Evolutionary conservation across 2,113 vertebrate genomes (phyloP).

Genomic region (Lynx canadensis): DNA sequence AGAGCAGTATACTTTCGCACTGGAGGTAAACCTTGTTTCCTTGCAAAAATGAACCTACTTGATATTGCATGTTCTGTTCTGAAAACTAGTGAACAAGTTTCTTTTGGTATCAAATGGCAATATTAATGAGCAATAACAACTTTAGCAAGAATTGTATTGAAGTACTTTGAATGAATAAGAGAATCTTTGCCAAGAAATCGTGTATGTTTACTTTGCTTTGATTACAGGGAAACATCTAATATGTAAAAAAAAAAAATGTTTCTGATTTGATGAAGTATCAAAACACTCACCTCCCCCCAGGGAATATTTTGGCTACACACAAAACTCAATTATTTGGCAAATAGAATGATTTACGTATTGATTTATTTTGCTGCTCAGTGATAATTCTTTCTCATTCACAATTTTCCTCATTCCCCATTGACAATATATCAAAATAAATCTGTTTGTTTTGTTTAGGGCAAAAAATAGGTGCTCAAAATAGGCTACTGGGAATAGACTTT

Average conservation of each 20-base stretch:
- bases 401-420: neutral
- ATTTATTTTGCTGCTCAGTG: neutral
- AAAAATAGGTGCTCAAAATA: neutral
- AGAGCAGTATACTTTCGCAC: constrained; percentile 80
- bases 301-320: neutral
- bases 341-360: neutral
- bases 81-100: constrained; percentile 24
- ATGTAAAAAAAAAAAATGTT: neutral
- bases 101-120: neutral
- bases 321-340: neutral
- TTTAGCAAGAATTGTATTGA: constrained; percentile 18
- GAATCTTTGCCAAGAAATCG: neutral
- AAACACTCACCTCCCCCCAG: neutral
- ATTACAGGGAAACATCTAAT: neutral
- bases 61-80: neutral
- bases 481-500: neutral
- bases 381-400: neutral
- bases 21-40: constrained; percentile 83
- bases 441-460: neutral
- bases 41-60: neutral
- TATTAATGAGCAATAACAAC: constrained; percentile 9
- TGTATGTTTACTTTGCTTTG: constrained; percentile 34
- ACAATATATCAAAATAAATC: constrained; percentile 41
- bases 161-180: neutral
- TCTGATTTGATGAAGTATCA: constrained; percentile 18